Conservation (phyloP, 2,797 vertebrate species). For the Tadarida brasiliensis region DNA sequence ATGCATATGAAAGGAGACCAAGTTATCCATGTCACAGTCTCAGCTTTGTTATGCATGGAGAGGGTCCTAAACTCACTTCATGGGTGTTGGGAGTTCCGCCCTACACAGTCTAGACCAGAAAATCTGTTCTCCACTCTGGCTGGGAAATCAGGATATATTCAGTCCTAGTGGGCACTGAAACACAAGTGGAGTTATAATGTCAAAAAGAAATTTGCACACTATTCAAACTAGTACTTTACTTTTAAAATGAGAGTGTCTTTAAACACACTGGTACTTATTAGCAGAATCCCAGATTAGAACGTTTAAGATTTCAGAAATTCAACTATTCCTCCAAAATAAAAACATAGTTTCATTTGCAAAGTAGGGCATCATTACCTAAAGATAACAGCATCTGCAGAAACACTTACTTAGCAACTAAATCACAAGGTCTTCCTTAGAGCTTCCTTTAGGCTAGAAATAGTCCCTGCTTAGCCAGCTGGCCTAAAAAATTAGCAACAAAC, state of each 20-base stretch:
- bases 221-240: neutral
- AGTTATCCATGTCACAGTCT: neutral
- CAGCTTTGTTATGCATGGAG: neutral
- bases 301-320: constrained; percentile 56
- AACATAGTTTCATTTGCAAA: constrained; percentile 68
- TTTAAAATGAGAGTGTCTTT: neutral
- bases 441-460: constrained; percentile 83
- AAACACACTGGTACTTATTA: neutral
- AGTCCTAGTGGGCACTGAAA: neutral
- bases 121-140: neutral
- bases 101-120: neutral
- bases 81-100: neutral
- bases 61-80: neutral
- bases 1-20: neutral
- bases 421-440: constrained; percentile 81
- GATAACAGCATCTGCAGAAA: constrained; percentile 81
- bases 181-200: neutral
- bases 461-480: constrained; percentile 78
- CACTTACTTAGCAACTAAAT: constrained; percentile 83
- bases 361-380: constrained; percentile 79
- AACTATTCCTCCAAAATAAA: constrained; percentile 66
- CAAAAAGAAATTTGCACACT: neutral
- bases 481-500: constrained; percentile 70
- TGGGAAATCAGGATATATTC: neutral
- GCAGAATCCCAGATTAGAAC: constrained; percentile 12